Evolutionary conservation across 1,140 invertebrate species (phyloP).

Genomic region (Temnothorax nylanderi): DNA sequence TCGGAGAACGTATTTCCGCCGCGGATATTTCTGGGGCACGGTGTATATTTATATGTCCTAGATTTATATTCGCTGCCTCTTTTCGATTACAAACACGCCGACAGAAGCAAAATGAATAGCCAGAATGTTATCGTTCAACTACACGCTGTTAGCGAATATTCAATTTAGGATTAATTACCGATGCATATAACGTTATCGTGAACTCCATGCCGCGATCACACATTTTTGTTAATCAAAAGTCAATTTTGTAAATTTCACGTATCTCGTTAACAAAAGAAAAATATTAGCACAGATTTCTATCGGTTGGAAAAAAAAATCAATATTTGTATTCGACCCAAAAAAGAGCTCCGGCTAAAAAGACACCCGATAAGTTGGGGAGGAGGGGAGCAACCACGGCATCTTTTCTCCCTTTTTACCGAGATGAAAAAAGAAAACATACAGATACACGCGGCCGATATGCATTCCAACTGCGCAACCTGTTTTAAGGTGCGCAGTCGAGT

Average conservation of each 20-base stretch:
- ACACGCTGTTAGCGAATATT: background rate
- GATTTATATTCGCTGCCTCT: background rate
- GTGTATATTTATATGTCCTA: slow-evolving; percentile 27
- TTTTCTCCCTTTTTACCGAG: background rate
- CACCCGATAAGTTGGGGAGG: background rate
- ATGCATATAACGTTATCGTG: background rate
- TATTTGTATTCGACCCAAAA: background rate
- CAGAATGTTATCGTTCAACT: background rate
- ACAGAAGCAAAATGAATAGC: background rate
- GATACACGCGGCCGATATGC: slow-evolving; percentile 13
- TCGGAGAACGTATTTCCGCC: background rate
- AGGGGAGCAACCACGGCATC: background rate
- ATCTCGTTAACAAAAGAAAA: background rate
- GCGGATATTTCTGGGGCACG: background rate
- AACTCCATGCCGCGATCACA: too few relatives aligned
- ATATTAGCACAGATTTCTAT: background rate
- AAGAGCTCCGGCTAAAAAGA: background rate
- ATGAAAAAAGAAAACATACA: background rate
- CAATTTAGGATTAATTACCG: background rate
- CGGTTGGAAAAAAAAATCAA: background rate
- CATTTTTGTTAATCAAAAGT: background rate
- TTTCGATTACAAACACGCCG: background rate
- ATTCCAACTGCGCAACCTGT: slow-evolving; percentile 47
- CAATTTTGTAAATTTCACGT: background rate
- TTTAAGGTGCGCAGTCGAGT: slow-evolving; percentile 27